Evolutionary conservation across 2,888 invertebrate genomes (phyloP), one percentile per base, ranked within the genome.

Genomic region (Brachylomia viminalis): DNA sequence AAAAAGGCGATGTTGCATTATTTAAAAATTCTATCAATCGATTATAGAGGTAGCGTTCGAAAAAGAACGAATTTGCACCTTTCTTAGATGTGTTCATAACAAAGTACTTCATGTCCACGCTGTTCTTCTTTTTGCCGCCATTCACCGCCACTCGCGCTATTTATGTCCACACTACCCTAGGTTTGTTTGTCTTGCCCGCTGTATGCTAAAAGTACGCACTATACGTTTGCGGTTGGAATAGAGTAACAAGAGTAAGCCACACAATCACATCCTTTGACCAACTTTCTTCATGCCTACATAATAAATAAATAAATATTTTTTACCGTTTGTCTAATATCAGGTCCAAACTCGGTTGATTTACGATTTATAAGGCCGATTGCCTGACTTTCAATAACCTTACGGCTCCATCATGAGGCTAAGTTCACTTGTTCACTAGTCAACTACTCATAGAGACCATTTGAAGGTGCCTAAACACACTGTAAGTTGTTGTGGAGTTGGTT

Each of bases 1-100:
- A 5, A 27, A 11, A 30, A 76, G 4, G 0, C 20, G 30, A 66
- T 66, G 79, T 85, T 85, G 82, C 85, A 82, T 56, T 38, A 49
- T 10, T 1, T 33, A 13, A 30, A 15, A 66, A 38, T 30, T 47
- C 13, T 8, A 52, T 58, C 67, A 38, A 82, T 84, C 72, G 75
- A 69, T 61, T 23, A 15, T 11, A 27, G 11, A 61, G 10, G 58
- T 61, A 30, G 69, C 69, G 72, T 84, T 80, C 61, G 6, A 52
- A 68, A 62, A 58, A 75, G 0, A 33, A 27, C 27, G 0, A 64
- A 30, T 15, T 59, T 15, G 38, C 6, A 38, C 15, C 10, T 15
- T 11, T 23, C 15, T 15, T 45, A 6, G 15, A 54, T 68, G 33
- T 71, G 49, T 76, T 76, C 47, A 27, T 20, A 30, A 8, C n/a